Evolutionary conservation across 1,140 invertebrate genomes (phyloP), one percentile per base, ranked within the genome.

Genomic region (Gonioctena quinquepunctata): DNA sequence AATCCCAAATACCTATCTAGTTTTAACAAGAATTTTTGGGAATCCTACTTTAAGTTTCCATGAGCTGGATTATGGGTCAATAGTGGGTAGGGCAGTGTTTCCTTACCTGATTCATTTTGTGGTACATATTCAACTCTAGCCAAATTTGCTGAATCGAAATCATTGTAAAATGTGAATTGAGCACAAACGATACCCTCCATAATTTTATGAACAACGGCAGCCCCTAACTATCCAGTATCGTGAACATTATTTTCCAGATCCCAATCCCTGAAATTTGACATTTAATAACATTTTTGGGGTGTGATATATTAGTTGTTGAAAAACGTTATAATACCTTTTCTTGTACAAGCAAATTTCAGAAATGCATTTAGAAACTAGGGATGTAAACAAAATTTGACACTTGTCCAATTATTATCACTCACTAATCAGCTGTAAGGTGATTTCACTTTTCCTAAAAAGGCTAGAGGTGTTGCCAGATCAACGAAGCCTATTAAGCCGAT

Each of bases 61-160:
- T n/a, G n/a, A n/a, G n/a, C n/a, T n/a, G n/a, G n/a, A n/a, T n/a
- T n/a, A n/a, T n/a, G n/a, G n/a, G n/a, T n/a, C n/a, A n/a, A n/a
- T n/a, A n/a, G n/a, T n/a, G n/a, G n/a, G n/a, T n/a, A n/a, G n/a
- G n/a, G n/a, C n/a, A n/a, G n/a, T n/a, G n/a, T n/a, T n/a, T n/a
- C n/a, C 68, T 69, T 72, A 84, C 84, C 79, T 23, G 78, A 76
- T 74, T 81, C 79, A 78, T 73, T 75, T 69, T 78, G 72, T 59
- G 85, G 85, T 33, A 91, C 87, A 75, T 85, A 83, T 81, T 94
- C 93, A 49, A 94, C 93, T 81, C 87, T 88, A 28, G 89, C 89
- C 72, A 96, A 85, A 87, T 96, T 96, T 28, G 93, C 93, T 23
- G 94, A 96, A 83, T 96, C 94, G 87, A 96, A 95, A 83, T 92